A percentile compares a stretch with the other conserved stretches of the same genome.
phyloP scores from a whole-genome alignment of 2,888 invertebrate genomes.

The Romanomermis culicivorax region DNA sequence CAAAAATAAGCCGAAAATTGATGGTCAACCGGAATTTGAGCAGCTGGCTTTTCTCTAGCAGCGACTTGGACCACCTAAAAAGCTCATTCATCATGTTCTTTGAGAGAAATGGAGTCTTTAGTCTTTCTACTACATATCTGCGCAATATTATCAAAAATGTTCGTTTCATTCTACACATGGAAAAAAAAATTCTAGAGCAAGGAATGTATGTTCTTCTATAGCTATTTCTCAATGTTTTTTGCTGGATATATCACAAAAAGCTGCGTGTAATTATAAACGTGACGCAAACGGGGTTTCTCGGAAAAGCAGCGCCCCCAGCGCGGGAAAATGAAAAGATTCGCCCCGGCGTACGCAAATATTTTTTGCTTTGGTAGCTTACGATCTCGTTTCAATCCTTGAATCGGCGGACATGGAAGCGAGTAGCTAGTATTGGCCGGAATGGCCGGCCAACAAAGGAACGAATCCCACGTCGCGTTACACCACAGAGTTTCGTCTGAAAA shows the following conservation, averaged over 20 bases:
- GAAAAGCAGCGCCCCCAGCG: too few species aligned
- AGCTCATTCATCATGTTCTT: not conserved
- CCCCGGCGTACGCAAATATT: too few species aligned
- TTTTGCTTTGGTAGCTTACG: too few species aligned
- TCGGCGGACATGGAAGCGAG: constrained; percentile 50
- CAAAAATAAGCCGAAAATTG: too few species aligned
- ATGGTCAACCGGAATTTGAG: too few species aligned
- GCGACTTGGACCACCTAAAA: too few species aligned
- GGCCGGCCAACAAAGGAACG: constrained; percentile 65
- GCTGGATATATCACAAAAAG: too few species aligned
- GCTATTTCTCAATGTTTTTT: too few species aligned
- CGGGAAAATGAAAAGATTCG: too few species aligned
- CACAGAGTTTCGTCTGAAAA: constrained; percentile 16
- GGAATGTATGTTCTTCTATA: not conserved
- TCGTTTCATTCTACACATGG: not conserved
- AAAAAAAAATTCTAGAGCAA: not conserved
- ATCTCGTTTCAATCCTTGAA: constrained; percentile 49
- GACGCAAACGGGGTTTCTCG: not conserved
- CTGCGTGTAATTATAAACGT: not conserved
- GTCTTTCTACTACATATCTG: not conserved
- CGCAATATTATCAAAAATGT: not conserved
- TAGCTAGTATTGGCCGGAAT: constrained; percentile 47
- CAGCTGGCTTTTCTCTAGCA: too few species aligned
- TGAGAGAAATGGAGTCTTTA: not conserved
- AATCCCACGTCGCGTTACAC: constrained; percentile 48